Conservation (phyloP, 2,113 vertebrate genomes). For the Serinus canaria region DNA sequence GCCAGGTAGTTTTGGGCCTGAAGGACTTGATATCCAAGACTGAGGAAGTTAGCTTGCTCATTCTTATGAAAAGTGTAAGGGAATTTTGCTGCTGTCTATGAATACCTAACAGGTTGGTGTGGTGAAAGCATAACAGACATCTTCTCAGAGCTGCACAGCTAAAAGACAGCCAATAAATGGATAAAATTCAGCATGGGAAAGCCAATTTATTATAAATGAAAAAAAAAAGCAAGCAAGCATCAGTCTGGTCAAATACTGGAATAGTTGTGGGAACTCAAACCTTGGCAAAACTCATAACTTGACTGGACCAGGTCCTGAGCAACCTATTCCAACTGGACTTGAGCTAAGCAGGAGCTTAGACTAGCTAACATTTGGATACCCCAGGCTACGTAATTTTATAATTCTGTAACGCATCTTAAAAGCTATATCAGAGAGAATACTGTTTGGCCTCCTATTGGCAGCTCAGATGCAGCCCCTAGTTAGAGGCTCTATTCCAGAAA, state of each 20-base stretch:
- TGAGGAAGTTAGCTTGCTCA: not conserved
- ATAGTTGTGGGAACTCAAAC: not conserved
- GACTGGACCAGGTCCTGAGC: not conserved
- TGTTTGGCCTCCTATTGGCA: not conserved
- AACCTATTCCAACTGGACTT: not conserved
- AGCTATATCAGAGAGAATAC: not conserved
- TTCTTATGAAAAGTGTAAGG: not conserved
- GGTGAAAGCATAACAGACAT: not conserved
- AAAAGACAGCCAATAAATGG: not conserved
- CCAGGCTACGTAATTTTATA: not conserved
- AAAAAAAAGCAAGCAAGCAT: not conserved
- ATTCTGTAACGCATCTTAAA: not conserved
- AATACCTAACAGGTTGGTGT: not conserved
- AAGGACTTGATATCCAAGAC: not conserved
- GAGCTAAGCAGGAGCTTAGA: not conserved
- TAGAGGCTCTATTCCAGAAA: not conserved
- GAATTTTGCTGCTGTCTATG: not conserved
- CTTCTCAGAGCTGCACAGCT: not conserved
- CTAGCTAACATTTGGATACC: not conserved
- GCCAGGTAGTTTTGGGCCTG: not conserved
- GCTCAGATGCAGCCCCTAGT: not conserved
- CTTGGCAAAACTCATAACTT: not conserved
- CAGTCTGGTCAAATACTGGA: not conserved
- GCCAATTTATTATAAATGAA: not conserved
- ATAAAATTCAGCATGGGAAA: not conserved